A percentile compares a stretch with the other conserved stretches of the same genome.
Evolutionary conservation across 2,888 invertebrate genomes (phyloP).

Genomic region (Rotaria socialis): DNA sequence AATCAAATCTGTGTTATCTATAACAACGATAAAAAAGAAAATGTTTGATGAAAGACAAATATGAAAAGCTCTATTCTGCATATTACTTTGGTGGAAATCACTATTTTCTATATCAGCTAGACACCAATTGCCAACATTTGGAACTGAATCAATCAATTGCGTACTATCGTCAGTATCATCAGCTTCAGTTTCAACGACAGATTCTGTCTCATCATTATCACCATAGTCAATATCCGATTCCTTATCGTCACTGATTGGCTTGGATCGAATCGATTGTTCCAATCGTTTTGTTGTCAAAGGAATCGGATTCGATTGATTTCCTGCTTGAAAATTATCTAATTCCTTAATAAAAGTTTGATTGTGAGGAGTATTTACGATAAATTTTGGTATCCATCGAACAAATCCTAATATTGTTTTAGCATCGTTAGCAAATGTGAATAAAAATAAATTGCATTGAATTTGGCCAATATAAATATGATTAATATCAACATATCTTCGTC

Average conservation of each 20-base stretch:
- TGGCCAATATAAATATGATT: neutral
- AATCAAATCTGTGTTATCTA: no score
- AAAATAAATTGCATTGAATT: neutral
- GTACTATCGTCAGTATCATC: no score
- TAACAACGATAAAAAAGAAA: no score
- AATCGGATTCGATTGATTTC: neutral
- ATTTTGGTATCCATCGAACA: constrained; percentile 27
- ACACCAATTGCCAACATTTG: no score
- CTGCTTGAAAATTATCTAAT: neutral
- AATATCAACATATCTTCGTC: neutral
- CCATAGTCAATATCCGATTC: neutral
- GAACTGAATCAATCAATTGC: no score
- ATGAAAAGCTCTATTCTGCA: no score
- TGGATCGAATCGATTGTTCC: neutral
- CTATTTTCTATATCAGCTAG: no score
- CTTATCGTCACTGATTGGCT: neutral
- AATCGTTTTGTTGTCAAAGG: constrained; percentile 23
- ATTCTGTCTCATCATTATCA: neutral
- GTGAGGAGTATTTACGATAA: neutral
- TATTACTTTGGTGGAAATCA: no score
- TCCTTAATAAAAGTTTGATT: neutral
- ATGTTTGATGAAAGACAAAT: no score
- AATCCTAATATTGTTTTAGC: neutral
- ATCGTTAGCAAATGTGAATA: neutral
- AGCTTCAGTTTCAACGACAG: no score